A percentile compares a stretch with the other conserved stretches of the same genome.
Evolutionary conservation across 2,113 vertebrate genomes (phyloP).

Genomic region (Puma concolor): DNA sequence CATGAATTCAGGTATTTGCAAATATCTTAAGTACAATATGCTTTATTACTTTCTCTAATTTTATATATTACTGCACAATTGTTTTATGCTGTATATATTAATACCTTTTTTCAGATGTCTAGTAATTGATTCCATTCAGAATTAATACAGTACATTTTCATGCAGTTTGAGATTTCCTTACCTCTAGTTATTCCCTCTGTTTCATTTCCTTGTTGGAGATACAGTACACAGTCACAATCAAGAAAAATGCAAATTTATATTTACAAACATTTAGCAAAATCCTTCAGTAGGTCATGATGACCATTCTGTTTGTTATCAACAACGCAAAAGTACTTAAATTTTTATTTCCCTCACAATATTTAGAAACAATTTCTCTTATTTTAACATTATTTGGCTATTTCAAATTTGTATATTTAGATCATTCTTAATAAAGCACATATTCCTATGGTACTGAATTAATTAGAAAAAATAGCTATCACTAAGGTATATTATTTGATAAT

Average conservation of each 20-base stretch:
- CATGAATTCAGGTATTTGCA: constrained; percentile 23
- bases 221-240: constrained; percentile 43
- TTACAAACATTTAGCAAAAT: constrained; percentile 63
- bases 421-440: constrained; percentile 21
- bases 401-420: constrained; percentile 59
- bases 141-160: background rate
- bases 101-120: constrained; percentile 3
- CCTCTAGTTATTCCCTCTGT: constrained; percentile 20
- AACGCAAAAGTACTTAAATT: background rate
- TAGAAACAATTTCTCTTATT: constrained; percentile 50
- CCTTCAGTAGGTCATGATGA: background rate
- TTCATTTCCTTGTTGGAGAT: constrained; percentile 45
- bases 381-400: constrained; percentile 46
- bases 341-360: background rate
- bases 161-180: constrained; percentile 34
- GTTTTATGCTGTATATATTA: constrained; percentile 52
- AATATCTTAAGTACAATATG: constrained; percentile 47
- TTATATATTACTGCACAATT: background rate
- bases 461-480: constrained; percentile 31
- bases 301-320: constrained; percentile 8
- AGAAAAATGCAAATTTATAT: constrained; percentile 67
- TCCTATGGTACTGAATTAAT: background rate
- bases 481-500: constrained; percentile 37
- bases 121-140: background rate
- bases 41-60: background rate